Evolutionary conservation across 1,140 invertebrate genomes (phyloP), one percentile per base, ranked within the genome.

Genomic region (Pollicipes pollicipes): DNA sequence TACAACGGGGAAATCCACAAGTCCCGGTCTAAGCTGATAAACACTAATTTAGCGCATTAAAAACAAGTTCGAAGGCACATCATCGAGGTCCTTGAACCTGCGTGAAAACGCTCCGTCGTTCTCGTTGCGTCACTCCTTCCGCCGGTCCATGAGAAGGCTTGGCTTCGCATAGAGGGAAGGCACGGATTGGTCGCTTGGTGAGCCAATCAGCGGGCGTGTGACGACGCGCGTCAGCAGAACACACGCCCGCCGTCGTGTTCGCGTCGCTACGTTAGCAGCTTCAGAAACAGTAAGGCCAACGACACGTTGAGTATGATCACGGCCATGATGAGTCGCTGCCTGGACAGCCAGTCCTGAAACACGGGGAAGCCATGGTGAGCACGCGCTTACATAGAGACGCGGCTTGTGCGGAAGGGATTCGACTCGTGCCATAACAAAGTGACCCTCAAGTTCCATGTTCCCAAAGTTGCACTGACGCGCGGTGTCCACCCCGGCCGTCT

Each of bases 261-360:
- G 45, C 45, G 17, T 13, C 72, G 75, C 77, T 77, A 94, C 87
- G 92, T 93, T 74, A 96, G 84, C 82, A 97, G 84, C 81, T 97
- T 96, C 85, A 95, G 93, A 83, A 97, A 97, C 87, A 97, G 91
- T 81, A 95, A 88, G 78, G 93, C 94, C 85, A 98, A 83, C 75
- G 91, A 93, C 80, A 97, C 88, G 84, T 97, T 98, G 82, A 97
- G 87, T 82, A 97, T 90, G 75, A 97, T 87, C 74, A 98, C 91
- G 78, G 97, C 83, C 83, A 98, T 90, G 79, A 97, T 88, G 78
- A 98, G 86, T 83, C 96, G 93, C 82, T 97, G 92, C 77, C 93
- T 87, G 77, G 93, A 93, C 81, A 97, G 93, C 93, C 94, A 98
- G 84, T 97, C 94, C 95, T 98, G 85, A n/a, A n/a, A n/a, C n/a